phyloP scores from a whole-genome alignment of 2,797 vertebrate genomes.

The Clamator glandarius region DNA sequence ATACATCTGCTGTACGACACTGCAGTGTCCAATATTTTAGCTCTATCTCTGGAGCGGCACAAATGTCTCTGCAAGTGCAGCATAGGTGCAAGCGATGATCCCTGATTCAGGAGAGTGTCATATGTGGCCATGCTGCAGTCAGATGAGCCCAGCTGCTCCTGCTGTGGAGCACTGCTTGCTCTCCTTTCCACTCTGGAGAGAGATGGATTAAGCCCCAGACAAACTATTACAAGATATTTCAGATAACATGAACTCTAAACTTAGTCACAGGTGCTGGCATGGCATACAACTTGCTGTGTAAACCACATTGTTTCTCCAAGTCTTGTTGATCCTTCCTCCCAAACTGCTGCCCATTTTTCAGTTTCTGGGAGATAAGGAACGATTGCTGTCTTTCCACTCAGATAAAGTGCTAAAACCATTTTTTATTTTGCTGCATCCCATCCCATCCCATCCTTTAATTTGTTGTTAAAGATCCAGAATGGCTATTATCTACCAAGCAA shows the following conservation, averaged over 20 bases:
- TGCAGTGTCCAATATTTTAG: not conserved
- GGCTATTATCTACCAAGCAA: not conserved
- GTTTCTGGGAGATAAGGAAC: not conserved
- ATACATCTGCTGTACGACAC: not conserved
- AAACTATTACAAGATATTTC: not conserved
- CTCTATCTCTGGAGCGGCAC: not conserved
- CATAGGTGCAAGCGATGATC: not conserved
- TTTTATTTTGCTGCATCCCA: not conserved
- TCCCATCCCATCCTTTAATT: not conserved
- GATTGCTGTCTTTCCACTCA: not conserved
- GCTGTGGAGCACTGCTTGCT: not conserved
- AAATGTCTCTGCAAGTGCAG: not conserved
- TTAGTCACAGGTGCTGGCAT: not conserved
- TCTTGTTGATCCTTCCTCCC: not conserved
- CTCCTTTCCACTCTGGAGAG: not conserved
- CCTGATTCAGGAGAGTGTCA: not conserved
- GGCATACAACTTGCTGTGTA: not conserved
- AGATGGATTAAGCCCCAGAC: not conserved
- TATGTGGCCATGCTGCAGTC: fast-evolving
- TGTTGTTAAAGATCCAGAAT: not conserved
- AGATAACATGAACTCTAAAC: not conserved
- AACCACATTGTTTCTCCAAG: not conserved
- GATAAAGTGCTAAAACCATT: not conserved
- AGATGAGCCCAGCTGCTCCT: not conserved
- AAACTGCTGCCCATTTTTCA: not conserved